phyloP scores from a whole-genome alignment of 2,113 vertebrate species.

The Hippocampus barbouri region DNA sequence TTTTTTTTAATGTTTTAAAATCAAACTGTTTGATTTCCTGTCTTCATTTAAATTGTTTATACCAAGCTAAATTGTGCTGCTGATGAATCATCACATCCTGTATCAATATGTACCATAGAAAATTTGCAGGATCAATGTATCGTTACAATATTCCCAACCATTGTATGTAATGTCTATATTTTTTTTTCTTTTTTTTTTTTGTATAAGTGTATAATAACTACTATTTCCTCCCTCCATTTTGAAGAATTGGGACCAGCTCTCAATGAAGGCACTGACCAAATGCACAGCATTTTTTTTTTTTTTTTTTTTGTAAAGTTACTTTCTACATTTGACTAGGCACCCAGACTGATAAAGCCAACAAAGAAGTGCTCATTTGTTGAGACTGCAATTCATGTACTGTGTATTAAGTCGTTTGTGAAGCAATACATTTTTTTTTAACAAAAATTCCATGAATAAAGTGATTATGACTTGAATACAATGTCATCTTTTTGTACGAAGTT shows the following conservation, averaged over 20 bases:
- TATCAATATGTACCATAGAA: constrained; percentile 17
- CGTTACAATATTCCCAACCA: constrained; percentile 1
- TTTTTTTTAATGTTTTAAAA: not conserved
- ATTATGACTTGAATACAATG: constrained; percentile 21
- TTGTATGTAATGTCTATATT: constrained; percentile 55
- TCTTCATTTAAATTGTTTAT: not conserved
- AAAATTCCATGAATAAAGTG: constrained; percentile 58
- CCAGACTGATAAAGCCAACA: not conserved
- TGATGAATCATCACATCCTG: not conserved
- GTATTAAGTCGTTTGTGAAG: constrained; percentile 32
- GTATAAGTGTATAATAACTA: constrained; percentile 46
- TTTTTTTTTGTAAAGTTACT: not conserved
- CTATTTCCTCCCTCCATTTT: constrained; percentile 35
- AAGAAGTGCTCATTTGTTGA: constrained; percentile 19
- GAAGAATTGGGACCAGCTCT: constrained; percentile 47
- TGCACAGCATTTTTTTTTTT: constrained; percentile 15
- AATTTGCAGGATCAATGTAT: not conserved
- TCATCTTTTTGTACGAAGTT: not conserved
- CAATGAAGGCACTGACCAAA: constrained; percentile 43
- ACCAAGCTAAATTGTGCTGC: not conserved
- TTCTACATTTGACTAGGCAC: constrained; percentile 2
- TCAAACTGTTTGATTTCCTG: not conserved
- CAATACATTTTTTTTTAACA: constrained; percentile 37
- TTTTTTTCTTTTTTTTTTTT: constrained; percentile 18
- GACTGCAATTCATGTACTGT: constrained; percentile 27